Evolutionary conservation across 2,888 invertebrate genomes (phyloP).

Genomic region (Acleris cristana): DNA sequence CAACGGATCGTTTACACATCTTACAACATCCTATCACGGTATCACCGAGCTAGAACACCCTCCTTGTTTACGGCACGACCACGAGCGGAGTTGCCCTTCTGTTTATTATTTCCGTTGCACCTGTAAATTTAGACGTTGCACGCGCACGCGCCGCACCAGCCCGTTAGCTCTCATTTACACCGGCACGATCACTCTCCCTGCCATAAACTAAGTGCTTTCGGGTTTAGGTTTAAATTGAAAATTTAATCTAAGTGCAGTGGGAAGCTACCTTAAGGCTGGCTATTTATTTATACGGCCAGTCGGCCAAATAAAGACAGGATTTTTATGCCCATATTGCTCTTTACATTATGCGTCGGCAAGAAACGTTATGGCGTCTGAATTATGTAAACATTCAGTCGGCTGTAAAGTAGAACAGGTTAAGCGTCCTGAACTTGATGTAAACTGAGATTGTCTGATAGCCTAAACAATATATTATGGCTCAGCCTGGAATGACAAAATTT

Average conservation of each 20-base stretch:
- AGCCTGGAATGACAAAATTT: too few relatives aligned
- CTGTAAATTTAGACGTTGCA: slow-evolving; percentile 60
- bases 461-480: too few relatives aligned
- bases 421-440: background rate
- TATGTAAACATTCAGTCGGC: too few relatives aligned
- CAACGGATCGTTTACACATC: background rate
- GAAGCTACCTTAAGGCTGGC: slow-evolving; percentile 8
- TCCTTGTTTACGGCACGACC: background rate
- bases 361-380: too few relatives aligned
- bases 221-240: slow-evolving; percentile 31
- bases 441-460: background rate
- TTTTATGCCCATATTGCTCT: too few relatives aligned
- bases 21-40: background rate
- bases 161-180: slow-evolving; percentile 51
- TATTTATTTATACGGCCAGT: background rate
- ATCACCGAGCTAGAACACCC: background rate
- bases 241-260: slow-evolving; percentile 14
- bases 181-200: slow-evolving; percentile 49
- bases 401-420: too few relatives aligned
- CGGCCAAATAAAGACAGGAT: too few relatives aligned
- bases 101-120: slow-evolving; percentile 50
- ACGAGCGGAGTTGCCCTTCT: slow-evolving; percentile 23
- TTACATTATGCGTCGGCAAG: too few relatives aligned
- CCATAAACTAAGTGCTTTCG: slow-evolving; percentile 23
- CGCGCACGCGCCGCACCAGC: slow-evolving; percentile 55